These are phyloP conservation scores for Nycticryphes semicollaris DNA, from an alignment of 2,113 vertebrate species.

Conservation along the genomic window DNA sequence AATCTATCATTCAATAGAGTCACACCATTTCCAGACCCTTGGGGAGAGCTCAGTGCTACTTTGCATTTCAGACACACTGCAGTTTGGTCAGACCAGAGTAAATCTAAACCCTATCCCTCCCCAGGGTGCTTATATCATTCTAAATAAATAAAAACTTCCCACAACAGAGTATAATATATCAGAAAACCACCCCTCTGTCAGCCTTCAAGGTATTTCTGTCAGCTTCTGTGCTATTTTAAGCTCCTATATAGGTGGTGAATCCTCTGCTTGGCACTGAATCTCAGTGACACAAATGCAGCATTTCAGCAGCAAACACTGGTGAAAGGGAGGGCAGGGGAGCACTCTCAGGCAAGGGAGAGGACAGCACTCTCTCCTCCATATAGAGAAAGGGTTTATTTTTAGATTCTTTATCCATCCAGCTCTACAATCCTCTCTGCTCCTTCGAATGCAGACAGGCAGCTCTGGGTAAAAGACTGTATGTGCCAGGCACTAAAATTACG, in stretches of 20 bases:
- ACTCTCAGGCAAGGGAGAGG: too few relatives aligned
- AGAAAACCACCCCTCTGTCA: conserved; percentile 6
- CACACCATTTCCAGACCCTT: not conserved
- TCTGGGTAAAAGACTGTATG: not conserved
- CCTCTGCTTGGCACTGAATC: not conserved
- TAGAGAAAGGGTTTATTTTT: not conserved
- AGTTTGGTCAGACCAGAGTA: not conserved
- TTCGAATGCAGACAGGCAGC: not conserved
- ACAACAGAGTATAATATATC: conserved; percentile 2
- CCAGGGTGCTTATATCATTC: conserved; percentile 7
- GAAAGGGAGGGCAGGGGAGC: not conserved
- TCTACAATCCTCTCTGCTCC: not conserved
- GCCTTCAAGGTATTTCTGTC: conserved; percentile 51
- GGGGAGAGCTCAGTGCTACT: not conserved
- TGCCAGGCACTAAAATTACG: not conserved
- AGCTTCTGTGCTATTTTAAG: conserved; percentile 55
- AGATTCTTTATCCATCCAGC: not conserved
- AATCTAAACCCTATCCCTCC: conserved; percentile 24
- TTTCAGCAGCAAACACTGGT: not conserved
- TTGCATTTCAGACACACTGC: conserved; percentile 2
- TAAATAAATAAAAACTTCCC: conserved; percentile 56
- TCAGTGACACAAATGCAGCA: conserved; percentile 3
- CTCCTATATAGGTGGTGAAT: conserved; percentile 38
- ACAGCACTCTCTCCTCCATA: not conserved
- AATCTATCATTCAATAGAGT: not conserved